A percentile compares a stretch with the other conserved stretches of the same genome.
Evolutionary conservation across 2,888 invertebrate genomes (phyloP).

Genomic region (Sepiola atlantica): DNA sequence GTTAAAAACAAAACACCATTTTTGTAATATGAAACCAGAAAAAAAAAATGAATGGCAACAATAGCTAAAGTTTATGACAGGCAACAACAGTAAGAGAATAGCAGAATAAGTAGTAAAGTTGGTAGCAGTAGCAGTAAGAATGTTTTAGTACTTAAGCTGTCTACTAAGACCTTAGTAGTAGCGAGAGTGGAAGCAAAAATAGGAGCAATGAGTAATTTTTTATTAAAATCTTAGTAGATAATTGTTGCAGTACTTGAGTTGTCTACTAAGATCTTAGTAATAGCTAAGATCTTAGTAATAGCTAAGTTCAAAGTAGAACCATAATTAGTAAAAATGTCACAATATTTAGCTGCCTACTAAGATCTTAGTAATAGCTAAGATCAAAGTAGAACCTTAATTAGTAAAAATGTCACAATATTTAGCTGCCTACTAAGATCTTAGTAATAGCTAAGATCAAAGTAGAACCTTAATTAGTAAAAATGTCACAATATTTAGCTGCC

Average conservation of each 20-base stretch:
- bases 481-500: neutral
- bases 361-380: neutral
- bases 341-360: neutral
- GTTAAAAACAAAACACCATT: slow-evolving; percentile 13
- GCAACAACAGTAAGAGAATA: neutral
- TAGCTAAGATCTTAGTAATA: neutral
- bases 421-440: neutral
- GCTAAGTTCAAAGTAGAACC: neutral
- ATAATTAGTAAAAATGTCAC: neutral
- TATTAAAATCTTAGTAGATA: no score
- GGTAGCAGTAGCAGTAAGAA: neutral
- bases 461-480: neutral
- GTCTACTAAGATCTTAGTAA: neutral
- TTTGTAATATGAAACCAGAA: slow-evolving; percentile 14
- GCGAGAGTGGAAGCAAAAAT: no score
- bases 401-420: neutral
- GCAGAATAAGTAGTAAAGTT: neutral
- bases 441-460: neutral
- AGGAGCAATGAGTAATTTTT: no score
- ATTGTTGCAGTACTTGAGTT: neutral
- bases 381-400: neutral
- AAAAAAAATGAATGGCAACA: neutral
- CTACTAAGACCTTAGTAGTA: no score
- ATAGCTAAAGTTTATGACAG: no score
- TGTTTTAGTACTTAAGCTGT: no score